A percentile compares a stretch with the other conserved stretches of the same genome.
Evolutionary conservation across 2,888 invertebrate genomes (phyloP).

Genomic region (Caenorhabditis parvicauda): DNA sequence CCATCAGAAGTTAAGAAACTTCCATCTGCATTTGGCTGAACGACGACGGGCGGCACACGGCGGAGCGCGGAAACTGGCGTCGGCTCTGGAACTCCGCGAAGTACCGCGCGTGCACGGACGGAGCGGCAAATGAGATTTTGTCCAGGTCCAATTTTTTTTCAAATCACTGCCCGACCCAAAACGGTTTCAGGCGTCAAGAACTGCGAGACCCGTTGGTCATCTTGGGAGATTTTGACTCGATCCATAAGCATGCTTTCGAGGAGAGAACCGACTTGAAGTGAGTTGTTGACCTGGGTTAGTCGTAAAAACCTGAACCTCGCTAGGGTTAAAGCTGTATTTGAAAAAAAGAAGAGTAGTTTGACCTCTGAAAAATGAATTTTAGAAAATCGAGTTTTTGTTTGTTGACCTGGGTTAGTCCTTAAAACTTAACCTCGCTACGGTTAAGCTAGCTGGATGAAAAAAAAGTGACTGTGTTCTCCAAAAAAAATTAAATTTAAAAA

Average conservation of each 20-base stretch:
- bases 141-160: slow-evolving; percentile 11
- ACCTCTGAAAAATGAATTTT: no score
- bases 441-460: neutral
- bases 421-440: neutral
- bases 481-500: neutral
- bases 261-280: neutral
- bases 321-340: no score
- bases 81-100: slow-evolving; percentile 45
- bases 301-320: no score
- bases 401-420: no score
- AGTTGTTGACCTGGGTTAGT: no score
- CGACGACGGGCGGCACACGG: slow-evolving; percentile 14
- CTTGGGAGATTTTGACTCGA: slow-evolving; percentile 55
- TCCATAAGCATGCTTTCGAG: slow-evolving; percentile 15
- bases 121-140: slow-evolving; percentile 46
- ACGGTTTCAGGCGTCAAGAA: neutral
- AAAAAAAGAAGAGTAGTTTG: no score
- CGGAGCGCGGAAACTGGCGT: slow-evolving; percentile 22
- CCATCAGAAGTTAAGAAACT: neutral
- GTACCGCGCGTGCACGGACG: slow-evolving; percentile 46
- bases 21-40: slow-evolving; percentile 30
- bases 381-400: no score
- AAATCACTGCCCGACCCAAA: neutral
- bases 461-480: no score
- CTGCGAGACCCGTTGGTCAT: slow-evolving; percentile 34